These are phyloP conservation scores for Caenorhabditis sp. DNA, from an alignment of 2,888 invertebrate species.

Conservation along the genomic window DNA sequence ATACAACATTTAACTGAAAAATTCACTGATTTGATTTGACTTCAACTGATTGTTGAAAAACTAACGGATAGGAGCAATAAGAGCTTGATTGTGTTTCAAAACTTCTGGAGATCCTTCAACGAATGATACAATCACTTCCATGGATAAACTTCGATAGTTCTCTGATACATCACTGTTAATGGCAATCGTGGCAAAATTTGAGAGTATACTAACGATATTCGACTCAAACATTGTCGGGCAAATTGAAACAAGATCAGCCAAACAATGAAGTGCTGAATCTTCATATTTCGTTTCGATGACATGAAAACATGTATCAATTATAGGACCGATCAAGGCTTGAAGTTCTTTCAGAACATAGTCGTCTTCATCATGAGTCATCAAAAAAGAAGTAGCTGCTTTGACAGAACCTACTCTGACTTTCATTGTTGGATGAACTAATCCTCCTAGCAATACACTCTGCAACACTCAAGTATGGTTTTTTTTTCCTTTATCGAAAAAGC, in stretches of 20 bases:
- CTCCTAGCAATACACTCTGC: conserved; percentile 10
- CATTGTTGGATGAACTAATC: conserved; percentile 20
- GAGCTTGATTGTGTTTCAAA: conserved; percentile 88
- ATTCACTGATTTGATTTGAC: conserved; percentile 3
- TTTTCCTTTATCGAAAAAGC: too few relatives aligned
- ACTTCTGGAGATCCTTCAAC: conserved; percentile 94
- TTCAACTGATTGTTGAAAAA: conserved; percentile 9
- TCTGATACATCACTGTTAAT: conserved; percentile 72
- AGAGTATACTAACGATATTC: conserved; percentile 85
- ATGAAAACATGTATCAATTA: conserved; percentile 78
- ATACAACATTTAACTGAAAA: conserved; percentile 81
- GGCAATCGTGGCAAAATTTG: conserved; percentile 79
- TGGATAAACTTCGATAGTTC: conserved; percentile 84
- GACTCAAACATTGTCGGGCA: conserved; percentile 91
- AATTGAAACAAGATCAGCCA: conserved; percentile 91
- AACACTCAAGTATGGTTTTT: too few relatives aligned
- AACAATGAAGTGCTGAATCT: conserved; percentile 84
- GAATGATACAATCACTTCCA: conserved; percentile 85
- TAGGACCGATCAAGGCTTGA: conserved; percentile 76
- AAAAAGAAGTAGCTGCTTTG: conserved; percentile 78
- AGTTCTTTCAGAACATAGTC: conserved; percentile 86
- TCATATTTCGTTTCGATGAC: conserved; percentile 86
- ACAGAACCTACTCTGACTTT: conserved; percentile 74
- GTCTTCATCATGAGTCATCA: conserved; percentile 90
- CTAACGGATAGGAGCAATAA: conserved; percentile 66